These are phyloP conservation scores for Orthosia incerta DNA, from an alignment of 2,888 invertebrate genomes.

Conservation along the genomic window DNA sequence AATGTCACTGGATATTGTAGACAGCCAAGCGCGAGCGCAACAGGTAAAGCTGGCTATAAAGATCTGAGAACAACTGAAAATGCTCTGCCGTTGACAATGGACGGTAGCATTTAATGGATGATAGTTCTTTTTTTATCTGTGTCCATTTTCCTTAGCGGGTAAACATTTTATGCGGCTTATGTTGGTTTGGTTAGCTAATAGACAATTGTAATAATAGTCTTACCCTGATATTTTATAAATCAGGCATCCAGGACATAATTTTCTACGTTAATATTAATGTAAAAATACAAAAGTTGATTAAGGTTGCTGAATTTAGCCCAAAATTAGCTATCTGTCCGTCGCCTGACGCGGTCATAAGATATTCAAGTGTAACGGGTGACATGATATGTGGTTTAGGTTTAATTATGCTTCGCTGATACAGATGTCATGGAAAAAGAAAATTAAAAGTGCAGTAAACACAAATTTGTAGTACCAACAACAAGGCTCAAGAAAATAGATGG, in stretches of 20 bases:
- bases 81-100: constrained; percentile 62
- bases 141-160: constrained; percentile 36
- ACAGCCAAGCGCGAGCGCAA: constrained; percentile 62
- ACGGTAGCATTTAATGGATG: constrained; percentile 48
- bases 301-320: no score
- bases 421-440: not conserved
- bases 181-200: no score
- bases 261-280: no score
- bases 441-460: not conserved
- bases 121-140: constrained; percentile 25
- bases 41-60: constrained; percentile 57
- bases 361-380: no score
- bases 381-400: no score
- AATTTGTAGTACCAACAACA: no score
- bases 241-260: not conserved
- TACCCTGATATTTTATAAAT: not conserved
- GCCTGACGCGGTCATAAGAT: no score
- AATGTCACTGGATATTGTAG: constrained; percentile 59
- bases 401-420: no score
- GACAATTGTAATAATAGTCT: not conserved
- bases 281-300: no score
- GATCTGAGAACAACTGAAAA: constrained; percentile 49
- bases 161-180: not conserved
- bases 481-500: no score
- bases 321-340: no score